These are phyloP conservation scores for Ctenomys sociabilis DNA, from an alignment of 2,113 vertebrate genomes.

Conservation along the genomic window DNA sequence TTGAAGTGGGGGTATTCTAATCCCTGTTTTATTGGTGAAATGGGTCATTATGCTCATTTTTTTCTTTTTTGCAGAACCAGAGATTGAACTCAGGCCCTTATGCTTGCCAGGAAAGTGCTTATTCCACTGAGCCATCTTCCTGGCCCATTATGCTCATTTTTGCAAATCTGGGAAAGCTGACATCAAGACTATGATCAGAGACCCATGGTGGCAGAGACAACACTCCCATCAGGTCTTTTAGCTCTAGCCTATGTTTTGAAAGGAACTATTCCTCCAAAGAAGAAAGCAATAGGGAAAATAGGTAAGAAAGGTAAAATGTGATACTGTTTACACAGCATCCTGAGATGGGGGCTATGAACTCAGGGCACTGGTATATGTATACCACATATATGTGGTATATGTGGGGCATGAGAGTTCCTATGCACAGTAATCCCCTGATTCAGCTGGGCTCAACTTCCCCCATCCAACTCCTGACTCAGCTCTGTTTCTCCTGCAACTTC, in stretches of 20 bases:
- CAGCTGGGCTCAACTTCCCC: neutral
- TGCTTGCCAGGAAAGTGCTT: no score
- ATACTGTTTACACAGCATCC: neutral
- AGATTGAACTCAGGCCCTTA: no score
- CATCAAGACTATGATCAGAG: neutral
- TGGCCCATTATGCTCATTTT: neutral
- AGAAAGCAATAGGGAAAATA: neutral
- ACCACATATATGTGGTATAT: neutral
- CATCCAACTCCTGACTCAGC: neutral
- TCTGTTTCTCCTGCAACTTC: neutral
- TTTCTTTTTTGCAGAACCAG: no score
- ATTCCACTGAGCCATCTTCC: no score
- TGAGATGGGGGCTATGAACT: no score
- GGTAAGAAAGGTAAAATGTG: neutral
- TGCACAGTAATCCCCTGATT: neutral
- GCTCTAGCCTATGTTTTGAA: neutral
- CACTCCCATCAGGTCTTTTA: neutral
- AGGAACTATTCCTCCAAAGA: neutral
- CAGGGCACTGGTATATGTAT: neutral
- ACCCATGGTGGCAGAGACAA: neutral
- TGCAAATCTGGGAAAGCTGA: neutral
- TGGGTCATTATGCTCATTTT: neutral
- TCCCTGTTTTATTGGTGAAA: neutral
- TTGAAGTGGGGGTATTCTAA: neutral
- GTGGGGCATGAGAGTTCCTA: neutral